These are phyloP conservation scores for Lophotriccus pileatus DNA, from an alignment of 2,797 vertebrate genomes.

Conservation along the genomic window DNA sequence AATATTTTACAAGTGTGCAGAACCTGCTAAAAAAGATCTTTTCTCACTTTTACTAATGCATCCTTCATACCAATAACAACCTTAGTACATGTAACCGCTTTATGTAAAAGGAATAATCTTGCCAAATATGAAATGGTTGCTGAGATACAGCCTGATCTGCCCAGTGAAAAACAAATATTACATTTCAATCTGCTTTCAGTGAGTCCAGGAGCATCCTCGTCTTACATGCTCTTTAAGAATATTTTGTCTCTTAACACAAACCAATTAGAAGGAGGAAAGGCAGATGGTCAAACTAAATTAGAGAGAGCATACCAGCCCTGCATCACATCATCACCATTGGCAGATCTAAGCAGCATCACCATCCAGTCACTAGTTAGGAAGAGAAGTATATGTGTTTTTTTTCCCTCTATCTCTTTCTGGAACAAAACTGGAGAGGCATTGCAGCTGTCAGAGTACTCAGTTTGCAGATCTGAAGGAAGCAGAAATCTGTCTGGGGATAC, in stretches of 20 bases:
- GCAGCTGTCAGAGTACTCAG: background rate
- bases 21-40: constrained; percentile 7
- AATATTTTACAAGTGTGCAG: constrained; percentile 3
- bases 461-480: background rate
- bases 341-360: background rate
- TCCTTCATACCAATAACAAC: background rate
- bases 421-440: background rate
- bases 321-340: constrained; percentile 17
- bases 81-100: background rate
- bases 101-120: background rate
- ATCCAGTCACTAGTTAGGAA: constrained; percentile 8
- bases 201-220: constrained; percentile 1
- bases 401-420: background rate
- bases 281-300: constrained; percentile 66
- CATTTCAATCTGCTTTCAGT: constrained; percentile 20
- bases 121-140: background rate
- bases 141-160: background rate
- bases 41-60: constrained; percentile 18
- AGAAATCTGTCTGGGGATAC: background rate
- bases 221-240: background rate
- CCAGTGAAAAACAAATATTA: background rate
- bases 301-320: background rate
- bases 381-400: background rate
- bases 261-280: constrained; percentile 47
- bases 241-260: background rate